Base-by-base conservation (phyloP, 2,888 invertebrate genomes). In the Polylopha cassiicola region DNA sequence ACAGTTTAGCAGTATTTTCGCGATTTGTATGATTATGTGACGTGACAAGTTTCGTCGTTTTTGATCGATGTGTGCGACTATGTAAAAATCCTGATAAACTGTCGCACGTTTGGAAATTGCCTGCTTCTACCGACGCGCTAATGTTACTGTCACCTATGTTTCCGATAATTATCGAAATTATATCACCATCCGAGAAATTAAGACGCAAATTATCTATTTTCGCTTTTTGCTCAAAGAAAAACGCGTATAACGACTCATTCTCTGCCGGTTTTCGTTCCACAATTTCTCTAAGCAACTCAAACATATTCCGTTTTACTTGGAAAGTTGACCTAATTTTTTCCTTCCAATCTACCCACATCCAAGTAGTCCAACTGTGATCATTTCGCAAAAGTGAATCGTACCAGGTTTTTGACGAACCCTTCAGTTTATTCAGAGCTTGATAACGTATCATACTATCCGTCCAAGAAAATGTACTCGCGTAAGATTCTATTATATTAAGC, bases 171-270 rank as follows among this genome's bases (percentile, higher is more conserved):
- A 54, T 46, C 7, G 49, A 47, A 17, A 49, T 44, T 13, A 48
- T 43, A 23, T 50, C 46, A 8, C 16, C 23, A 10, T 51, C 47
- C 2, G 47, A 33, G 34, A 51, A 51, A 10, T 37, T 30, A 20
- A 51, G 24, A 1, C 11, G 4, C 15, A 51, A 28, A 7, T 7
- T n/a, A 30, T 51, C 46, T 10, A 51, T 51, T 33, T 43, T 44
- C 26, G 14, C 32, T 33, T 54, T 54, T 44, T 49, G 50, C 32
- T 47, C 39, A 22, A 52, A 52, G 37, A 23, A 54, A 37, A 49
- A 54, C 7, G 46, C 50, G 10, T 54, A 52, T 1, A 54, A 14
- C 3, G 54, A 51, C 15, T 51, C 51, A 14, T 45, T 47, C 2
- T 43, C 42, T 4, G 8, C 11, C 1, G 47, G 48, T 32, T 47